Conservation (phyloP, 1,140 invertebrate species). For the Trachelipus rathkii region DNA sequence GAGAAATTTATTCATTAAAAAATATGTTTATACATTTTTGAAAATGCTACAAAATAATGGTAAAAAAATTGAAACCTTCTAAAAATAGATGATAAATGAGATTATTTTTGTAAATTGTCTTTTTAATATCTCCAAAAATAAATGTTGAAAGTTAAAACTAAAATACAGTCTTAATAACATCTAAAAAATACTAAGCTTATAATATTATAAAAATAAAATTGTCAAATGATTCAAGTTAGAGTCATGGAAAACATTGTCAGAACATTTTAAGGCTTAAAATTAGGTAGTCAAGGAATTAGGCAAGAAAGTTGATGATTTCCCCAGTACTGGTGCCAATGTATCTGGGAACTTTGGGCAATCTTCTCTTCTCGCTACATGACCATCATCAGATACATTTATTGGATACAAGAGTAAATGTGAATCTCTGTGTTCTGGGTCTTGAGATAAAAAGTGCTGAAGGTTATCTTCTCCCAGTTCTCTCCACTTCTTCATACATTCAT, state of each 20-base stretch:
- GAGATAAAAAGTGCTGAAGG: constrained; percentile 38
- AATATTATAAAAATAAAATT: too few relatives aligned
- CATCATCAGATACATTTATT: constrained; percentile 32
- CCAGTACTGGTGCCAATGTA: constrained; percentile 40
- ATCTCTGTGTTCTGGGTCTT: constrained; percentile 43
- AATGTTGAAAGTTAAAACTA: too few relatives aligned
- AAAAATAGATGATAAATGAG: too few relatives aligned
- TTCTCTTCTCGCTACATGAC: constrained; percentile 40
- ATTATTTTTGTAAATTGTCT: too few relatives aligned
- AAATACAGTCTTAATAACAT: too few relatives aligned
- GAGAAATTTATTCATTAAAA: too few relatives aligned
- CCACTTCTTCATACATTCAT: constrained; percentile 43
- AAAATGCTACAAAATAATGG: too few relatives aligned
- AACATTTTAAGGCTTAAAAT: not conserved
- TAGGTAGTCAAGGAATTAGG: constrained; percentile 44
- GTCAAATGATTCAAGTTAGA: too few relatives aligned
- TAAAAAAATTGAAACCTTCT: too few relatives aligned
- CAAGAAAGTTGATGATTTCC: constrained; percentile 40
- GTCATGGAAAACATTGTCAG: not conserved
- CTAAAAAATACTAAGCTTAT: too few relatives aligned
- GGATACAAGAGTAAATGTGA: constrained; percentile 46
- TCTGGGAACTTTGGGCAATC: constrained; percentile 45
- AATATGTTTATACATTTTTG: too few relatives aligned
- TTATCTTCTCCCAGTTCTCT: constrained; percentile 33
- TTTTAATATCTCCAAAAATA: too few relatives aligned